phyloP scores from a whole-genome alignment of 2,888 invertebrate genomes.

The Trypoxylon attenuatum region DNA sequence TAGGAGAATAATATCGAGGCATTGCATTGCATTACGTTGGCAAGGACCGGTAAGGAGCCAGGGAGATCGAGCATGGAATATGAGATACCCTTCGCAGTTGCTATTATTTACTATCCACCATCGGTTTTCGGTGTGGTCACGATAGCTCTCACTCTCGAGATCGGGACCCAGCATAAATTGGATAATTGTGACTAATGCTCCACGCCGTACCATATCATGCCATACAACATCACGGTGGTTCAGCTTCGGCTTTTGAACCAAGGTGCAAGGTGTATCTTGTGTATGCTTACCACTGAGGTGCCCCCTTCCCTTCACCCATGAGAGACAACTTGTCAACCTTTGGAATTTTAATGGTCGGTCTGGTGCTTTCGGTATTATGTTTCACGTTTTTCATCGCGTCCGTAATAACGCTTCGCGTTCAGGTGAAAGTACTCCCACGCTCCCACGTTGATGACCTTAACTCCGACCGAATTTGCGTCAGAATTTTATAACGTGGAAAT shows the following conservation, averaged over 20 bases:
- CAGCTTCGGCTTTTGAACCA: too few relatives aligned
- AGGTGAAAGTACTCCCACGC: slow-evolving; percentile 56
- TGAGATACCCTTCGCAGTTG: neutral
- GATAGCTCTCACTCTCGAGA: neutral
- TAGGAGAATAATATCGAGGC: neutral
- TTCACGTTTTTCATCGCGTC: slow-evolving; percentile 30
- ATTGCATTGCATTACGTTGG: neutral
- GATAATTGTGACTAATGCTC: slow-evolving; percentile 31
- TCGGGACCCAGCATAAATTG: slow-evolving; percentile 14
- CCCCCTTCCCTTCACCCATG: neutral
- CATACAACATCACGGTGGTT: too few relatives aligned
- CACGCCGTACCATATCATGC: too few relatives aligned
- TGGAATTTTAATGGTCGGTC: slow-evolving; percentile 41
- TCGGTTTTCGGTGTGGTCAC: neutral
- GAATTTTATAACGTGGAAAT: slow-evolving; percentile 38
- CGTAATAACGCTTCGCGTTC: slow-evolving; percentile 37
- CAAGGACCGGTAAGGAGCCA: neutral
- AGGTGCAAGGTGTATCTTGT: slow-evolving; percentile 11
- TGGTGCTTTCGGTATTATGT: slow-evolving; percentile 38
- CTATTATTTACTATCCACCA: neutral
- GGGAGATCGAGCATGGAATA: neutral
- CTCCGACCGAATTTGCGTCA: slow-evolving; percentile 46
- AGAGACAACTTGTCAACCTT: slow-evolving; percentile 46
- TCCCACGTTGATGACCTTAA: slow-evolving; percentile 37
- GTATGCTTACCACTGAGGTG: too few relatives aligned